Evolutionary conservation across 1,140 invertebrate species (phyloP), one percentile per base, ranked within the genome.

Genomic region (Prorops nasuta): DNA sequence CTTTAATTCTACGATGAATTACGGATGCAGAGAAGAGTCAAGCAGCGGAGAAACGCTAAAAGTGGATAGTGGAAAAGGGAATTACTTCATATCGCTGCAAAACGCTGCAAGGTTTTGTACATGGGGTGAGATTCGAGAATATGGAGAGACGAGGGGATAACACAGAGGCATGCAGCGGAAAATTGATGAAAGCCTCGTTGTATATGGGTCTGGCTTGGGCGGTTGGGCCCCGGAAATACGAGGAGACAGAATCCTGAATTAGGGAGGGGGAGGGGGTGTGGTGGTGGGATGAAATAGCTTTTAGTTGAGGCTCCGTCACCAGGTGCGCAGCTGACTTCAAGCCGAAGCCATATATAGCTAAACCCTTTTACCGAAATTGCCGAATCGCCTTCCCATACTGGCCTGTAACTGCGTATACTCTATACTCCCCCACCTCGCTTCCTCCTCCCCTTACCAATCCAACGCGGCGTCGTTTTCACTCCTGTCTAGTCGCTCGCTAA

Each of bases 311-410:
- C 49, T 46, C 46, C 57, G 53, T 61, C 65, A 66, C 61, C 65
- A 56, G 64, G 63, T 67, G 61, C 48, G 36, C 53, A 40, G 14
- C 35, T 53, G 18, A 35, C 39, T 37, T 38, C 19, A 52, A 19
- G 47, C 18, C 38, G 31, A 16, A 45, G 28, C 41, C 41, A 46
- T 53, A 56, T 60, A 67, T 66, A 58, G 52, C 43, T 36, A 58
- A 69, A 69, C 63, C 66, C 66, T 69, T 69, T 69, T 67, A 69
- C 66, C 56, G 44, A 69, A 69, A 69, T 69, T 69, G 61, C 66
- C 49, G 48, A 53, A 56, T 50, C 56, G 42, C 14, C 55, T 43
- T 46, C 35, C 38, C 18, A 20, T 41, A 24, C 6, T 20, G 16
- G 17, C 37, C 16, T 16, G 20, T 46, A 47, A 44, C 44, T 45